Conservation (phyloP, 2,113 vertebrate genomes). For the Cavia aperea region DNA sequence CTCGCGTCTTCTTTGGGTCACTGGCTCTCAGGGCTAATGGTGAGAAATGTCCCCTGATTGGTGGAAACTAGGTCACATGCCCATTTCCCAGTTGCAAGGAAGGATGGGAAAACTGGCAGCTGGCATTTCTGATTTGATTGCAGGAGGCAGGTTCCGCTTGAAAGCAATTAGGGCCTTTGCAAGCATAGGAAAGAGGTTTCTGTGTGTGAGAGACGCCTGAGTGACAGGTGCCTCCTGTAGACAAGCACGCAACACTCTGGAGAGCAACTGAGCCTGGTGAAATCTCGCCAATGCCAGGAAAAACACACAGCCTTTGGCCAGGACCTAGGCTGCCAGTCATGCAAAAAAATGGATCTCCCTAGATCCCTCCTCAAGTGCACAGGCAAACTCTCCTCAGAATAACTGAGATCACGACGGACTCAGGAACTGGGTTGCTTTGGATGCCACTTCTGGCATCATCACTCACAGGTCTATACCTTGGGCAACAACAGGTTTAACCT, state of each 20-base stretch:
- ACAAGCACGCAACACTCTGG: neutral
- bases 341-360: neutral
- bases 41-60: neutral
- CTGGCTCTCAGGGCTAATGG: neutral
- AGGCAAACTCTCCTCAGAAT: neutral
- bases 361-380: neutral
- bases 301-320: neutral
- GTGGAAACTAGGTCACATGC: neutral
- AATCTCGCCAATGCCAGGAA: neutral
- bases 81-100: neutral
- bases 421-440: neutral
- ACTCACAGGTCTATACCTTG: neutral
- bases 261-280: neutral
- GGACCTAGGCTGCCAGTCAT: neutral
- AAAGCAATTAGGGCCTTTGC: neutral
- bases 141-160: neutral
- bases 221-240: neutral
- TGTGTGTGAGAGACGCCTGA: neutral
- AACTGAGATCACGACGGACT: neutral
- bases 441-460: neutral
- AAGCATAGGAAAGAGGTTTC: neutral
- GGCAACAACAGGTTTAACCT: neutral
- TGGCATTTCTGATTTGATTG: neutral
- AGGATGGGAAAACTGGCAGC: conserved; percentile 2
- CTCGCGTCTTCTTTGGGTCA: neutral